Conservation (phyloP, 2,888 invertebrate genomes). For the Hypselothyrea guttata region DNA sequence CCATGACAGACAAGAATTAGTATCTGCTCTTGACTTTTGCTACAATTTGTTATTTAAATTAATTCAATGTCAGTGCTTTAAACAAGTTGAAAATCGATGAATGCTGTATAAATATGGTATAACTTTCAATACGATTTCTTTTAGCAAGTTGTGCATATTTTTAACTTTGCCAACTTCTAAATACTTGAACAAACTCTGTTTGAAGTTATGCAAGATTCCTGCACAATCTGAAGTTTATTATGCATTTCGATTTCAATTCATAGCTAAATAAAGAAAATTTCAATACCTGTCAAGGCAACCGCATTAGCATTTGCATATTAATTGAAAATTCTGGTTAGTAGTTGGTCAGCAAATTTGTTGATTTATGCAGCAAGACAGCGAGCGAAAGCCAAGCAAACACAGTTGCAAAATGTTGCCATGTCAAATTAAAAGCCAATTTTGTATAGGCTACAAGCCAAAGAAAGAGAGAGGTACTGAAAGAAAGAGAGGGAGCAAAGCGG, state of each 20-base stretch:
- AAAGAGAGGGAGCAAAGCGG: background rate
- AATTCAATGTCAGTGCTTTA: no score
- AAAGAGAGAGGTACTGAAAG: no score
- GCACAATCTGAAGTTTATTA: background rate
- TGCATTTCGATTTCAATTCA: no score
- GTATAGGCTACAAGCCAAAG: conserved; percentile 1
- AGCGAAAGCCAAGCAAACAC: conserved; percentile 3
- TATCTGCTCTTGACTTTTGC: conserved; percentile 1
- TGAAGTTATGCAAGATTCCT: background rate
- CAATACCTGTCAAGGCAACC: no score
- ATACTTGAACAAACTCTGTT: conserved; percentile 3
- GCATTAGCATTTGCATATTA: conserved; percentile 61
- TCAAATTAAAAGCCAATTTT: conserved; percentile 53
- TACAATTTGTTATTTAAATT: background rate
- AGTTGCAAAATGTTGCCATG: conserved; percentile 25
- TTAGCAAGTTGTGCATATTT: no score
- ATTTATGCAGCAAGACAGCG: conserved; percentile 38
- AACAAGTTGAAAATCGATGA: no score
- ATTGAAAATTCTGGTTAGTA: conserved; percentile 53
- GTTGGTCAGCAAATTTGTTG: conserved; percentile 55
- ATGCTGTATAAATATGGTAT: no score
- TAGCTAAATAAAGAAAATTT: no score
- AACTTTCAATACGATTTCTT: no score
- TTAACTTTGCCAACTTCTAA: background rate
- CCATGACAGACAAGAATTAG: conserved; percentile 1